Evolutionary conservation across 2,113 vertebrate species (phyloP), one percentile per base, ranked within the genome.

Genomic region (Lepisosteus oculatus): DNA sequence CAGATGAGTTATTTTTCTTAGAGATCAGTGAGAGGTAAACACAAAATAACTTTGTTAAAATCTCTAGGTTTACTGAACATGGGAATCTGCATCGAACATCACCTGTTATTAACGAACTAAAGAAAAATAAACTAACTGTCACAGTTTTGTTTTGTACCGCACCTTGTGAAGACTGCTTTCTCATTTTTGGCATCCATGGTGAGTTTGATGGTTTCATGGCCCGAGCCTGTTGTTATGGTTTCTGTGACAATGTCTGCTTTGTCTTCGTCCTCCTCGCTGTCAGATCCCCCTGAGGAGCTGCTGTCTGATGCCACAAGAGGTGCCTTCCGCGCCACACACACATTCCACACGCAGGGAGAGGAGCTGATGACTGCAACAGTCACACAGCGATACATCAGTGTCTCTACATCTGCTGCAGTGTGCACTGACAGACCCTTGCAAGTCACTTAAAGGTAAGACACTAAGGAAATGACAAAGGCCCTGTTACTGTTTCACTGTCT

Each of bases 281-380:
- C 89, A 0, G 94, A 95, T 59, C 92, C 93, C 0, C 90, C 93
- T 0, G 93, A 94, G 74, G 94, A 95, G 86, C 93, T 93, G 86
- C 94, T 92, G 88, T 95, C 94, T 0, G 93, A 89, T 57, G 89
- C 91, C 70, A 86, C 83, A 29, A 91, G 79, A 0, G 94, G 91
- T 0, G 89, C 88, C 67, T 92, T 93, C 69, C 81, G 85, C 0
- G 84, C 71, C 55, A 90, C 87, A 7, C 88, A 90, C 43, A 78
- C 84, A 3, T 89, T 96, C 89, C 91, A 92, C 6, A 78, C 80
- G 0, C 88, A 89, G 0, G 92, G 87, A 2, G 91, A 76, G 43
- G 90, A 76, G 1, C 85, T 2, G 63, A 83, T 80, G 8, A 45
- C 92, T 85, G 84, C 43, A 77, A 71, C n/a, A 17, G 5, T 55